Conservation (phyloP, 2,888 invertebrate species). For the Scaeva pyrastri region DNA sequence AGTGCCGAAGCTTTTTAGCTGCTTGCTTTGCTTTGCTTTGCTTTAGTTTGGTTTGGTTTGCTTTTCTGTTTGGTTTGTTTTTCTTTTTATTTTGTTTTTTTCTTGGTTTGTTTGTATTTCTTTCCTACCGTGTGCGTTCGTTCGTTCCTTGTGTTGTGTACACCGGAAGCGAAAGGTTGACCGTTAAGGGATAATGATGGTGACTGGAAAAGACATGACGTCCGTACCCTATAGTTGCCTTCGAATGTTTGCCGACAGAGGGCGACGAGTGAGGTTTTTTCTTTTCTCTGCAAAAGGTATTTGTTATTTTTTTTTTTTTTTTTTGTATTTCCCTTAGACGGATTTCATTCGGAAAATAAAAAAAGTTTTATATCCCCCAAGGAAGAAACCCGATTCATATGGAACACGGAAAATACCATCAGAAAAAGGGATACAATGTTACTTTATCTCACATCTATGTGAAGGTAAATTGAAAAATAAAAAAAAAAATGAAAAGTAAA, state of each 20-base stretch:
- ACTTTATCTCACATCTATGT: neutral
- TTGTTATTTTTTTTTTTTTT: conserved; percentile 16
- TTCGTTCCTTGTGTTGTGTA: conserved; percentile 19
- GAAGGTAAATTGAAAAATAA: neutral
- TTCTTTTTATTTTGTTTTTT: conserved; percentile 42
- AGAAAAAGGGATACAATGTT: conserved; percentile 3
- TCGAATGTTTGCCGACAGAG: neutral
- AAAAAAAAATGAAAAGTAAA: conserved; percentile 29
- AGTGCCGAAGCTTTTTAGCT: neutral
- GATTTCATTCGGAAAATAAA: conserved; percentile 20
- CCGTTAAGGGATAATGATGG: conserved; percentile 36
- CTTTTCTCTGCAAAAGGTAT: neutral
- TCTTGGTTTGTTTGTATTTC: neutral
- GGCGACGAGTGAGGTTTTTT: neutral
- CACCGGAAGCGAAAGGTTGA: conserved; percentile 47
- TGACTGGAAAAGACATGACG: conserved; percentile 51
- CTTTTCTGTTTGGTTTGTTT: conserved; percentile 30
- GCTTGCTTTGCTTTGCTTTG: conserved; percentile 29
- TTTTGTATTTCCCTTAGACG: neutral
- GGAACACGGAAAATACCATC: conserved; percentile 15
- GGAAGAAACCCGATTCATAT: conserved; percentile 29
- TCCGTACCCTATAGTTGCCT: neutral
- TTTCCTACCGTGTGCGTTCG: neutral
- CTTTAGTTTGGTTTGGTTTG: neutral
- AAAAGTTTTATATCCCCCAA: conserved; percentile 34